These are phyloP conservation scores for Plestiodon gilberti DNA, from an alignment of 2,113 vertebrate genomes.

Conservation along the genomic window DNA sequence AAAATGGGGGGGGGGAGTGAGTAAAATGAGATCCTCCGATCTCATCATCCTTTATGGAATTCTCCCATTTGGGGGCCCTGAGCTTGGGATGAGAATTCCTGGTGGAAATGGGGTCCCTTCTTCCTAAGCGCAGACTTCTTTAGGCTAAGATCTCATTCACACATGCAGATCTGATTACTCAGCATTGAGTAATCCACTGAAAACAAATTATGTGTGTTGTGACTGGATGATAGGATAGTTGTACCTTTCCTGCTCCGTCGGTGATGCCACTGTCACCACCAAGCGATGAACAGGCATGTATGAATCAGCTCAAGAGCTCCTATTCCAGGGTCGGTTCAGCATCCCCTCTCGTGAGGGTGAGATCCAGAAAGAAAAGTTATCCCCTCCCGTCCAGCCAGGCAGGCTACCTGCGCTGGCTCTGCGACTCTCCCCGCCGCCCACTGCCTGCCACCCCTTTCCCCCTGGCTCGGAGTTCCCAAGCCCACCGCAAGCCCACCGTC, in stretches of 20 bases:
- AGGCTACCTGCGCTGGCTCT: not conserved
- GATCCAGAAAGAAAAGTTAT: not conserved
- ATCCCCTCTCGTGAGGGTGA: not conserved
- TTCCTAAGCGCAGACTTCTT: not conserved
- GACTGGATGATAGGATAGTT: not conserved
- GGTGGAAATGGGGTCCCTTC: not conserved
- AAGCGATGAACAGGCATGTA: not conserved
- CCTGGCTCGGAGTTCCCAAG: too few species aligned
- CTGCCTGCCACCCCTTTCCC: too few species aligned
- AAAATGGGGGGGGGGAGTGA: not conserved
- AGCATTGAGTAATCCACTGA: not conserved
- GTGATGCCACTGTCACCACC: not conserved
- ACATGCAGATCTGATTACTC: not conserved
- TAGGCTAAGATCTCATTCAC: not conserved
- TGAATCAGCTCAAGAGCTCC: not conserved
- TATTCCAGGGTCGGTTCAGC: not conserved
- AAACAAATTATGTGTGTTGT: not conserved
- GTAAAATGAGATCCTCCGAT: not conserved
- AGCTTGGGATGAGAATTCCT: not conserved
- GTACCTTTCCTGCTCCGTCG: not conserved
- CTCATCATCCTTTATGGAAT: not conserved
- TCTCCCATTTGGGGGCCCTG: not conserved
- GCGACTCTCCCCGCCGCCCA: not conserved
- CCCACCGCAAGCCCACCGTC: accelerated
- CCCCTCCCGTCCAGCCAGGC: not conserved